Base-by-base conservation (phyloP, 2,797 vertebrate species). In the Cryptoprocta ferox region DNA sequence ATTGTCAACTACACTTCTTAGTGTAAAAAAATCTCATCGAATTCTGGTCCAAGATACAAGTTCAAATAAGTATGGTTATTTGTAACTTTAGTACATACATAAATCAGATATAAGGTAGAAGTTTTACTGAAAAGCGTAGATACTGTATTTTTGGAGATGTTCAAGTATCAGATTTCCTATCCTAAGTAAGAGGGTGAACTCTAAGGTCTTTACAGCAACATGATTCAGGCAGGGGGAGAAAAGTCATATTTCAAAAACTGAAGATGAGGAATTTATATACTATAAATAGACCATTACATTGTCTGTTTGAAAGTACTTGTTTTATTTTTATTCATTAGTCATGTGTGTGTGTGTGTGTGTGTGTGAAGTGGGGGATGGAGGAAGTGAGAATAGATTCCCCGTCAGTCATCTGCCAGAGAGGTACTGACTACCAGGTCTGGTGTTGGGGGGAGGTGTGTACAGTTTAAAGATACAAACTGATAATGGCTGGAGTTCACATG, bases 241-340 rank as follows among this genome's bases (percentile, higher is more conserved):
- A 92, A 92, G 61, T 42, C 65, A 19, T 63, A 92, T 76, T 92
- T 88, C 68, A 88, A 94, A 92, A 94, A 92, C 84, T 65, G 71
- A 94, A 53, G 53, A 89, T 94, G 71, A 94, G 56, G 66, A 92
- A 76, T 79, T 78, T 79, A 88, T 68, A 56, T 32, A 61, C 79
- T 97, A 95, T 95, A 91, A 95, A 95, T 97, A 95, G 88, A 89
- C 30, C 65, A 84, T 95, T 79, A 95, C 83, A 75, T 68, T 91
- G 78, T 59, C 70, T 71, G 12, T 89, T 71, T 63, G 66, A 97
- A 96, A 94, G 70, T 70, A 59, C 86, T 48, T 80, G 79, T 86
- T 96, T 96, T 92, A 92, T 85, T 96, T 97, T 96, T 94, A 84
- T 82, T 90, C 53, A 39, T 96, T 96, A 96, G 89, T 94, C 89